Evolutionary conservation across 2,797 vertebrate genomes (phyloP).

Genomic region (Gobio occitaniae): DNA sequence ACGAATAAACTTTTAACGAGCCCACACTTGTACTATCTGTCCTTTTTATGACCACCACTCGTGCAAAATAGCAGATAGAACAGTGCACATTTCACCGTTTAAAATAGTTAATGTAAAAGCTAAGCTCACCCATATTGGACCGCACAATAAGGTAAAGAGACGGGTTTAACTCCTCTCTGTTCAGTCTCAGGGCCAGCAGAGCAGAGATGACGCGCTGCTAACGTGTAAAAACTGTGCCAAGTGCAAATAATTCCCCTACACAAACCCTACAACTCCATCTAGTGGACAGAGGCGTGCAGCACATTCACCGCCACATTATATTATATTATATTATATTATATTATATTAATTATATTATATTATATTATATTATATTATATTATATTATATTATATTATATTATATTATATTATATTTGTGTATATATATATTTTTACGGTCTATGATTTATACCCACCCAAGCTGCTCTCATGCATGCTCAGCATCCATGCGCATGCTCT

Average conservation of each 20-base stretch:
- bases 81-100: background rate
- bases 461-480: background rate
- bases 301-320: background rate
- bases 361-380: background rate
- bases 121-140: slow-evolving; percentile 35
- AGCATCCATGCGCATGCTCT: slow-evolving; percentile 48
- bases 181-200: slow-evolving; percentile 20
- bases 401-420: too few species aligned
- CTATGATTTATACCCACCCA: background rate
- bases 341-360: background rate
- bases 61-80: background rate
- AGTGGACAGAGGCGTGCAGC: background rate
- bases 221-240: slow-evolving; percentile 1
- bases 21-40: background rate
- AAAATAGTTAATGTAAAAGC: background rate
- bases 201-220: slow-evolving; percentile 29
- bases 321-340: slow-evolving; percentile 3
- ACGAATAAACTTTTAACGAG: background rate
- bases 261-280: background rate
- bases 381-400: background rate
- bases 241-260: too few species aligned
- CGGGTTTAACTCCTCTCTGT: background rate
- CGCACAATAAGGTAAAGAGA: background rate
- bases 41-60: background rate
- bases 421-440: too few species aligned